These are phyloP conservation scores for Abrostola tripartita DNA, from an alignment of 2,888 invertebrate genomes.

Conservation along the genomic window DNA sequence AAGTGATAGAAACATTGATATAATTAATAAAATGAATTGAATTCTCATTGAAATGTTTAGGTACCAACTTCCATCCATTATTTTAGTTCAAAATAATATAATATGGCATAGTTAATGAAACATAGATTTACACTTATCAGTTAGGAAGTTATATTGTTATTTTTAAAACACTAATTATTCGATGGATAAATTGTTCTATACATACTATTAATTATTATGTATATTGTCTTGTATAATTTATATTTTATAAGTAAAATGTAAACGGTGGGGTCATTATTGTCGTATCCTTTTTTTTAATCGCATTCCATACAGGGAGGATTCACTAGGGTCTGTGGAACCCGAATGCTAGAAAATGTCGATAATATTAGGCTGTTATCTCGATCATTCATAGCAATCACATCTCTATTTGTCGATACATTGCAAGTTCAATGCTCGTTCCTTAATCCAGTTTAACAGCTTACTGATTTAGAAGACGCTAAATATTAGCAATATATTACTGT, in stretches of 20 bases:
- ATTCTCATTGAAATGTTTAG: slow-evolving; percentile 52
- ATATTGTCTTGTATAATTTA: slow-evolving; percentile 74
- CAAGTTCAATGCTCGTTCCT: slow-evolving; percentile 32
- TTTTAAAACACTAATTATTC: slow-evolving; percentile 73
- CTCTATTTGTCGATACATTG: slow-evolving; percentile 46
- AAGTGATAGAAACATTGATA: slow-evolving; percentile 17
- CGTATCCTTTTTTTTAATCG: slow-evolving; percentile 62
- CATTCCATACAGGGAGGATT: slow-evolving; percentile 72
- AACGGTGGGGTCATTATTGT: slow-evolving; percentile 62
- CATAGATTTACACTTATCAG: slow-evolving; percentile 74
- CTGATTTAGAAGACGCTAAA: slow-evolving; percentile 39
- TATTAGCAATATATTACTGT: slow-evolving; percentile 21
- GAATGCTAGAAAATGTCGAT: slow-evolving; percentile 43
- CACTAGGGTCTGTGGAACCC: slow-evolving; percentile 53
- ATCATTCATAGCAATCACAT: slow-evolving; percentile 32
- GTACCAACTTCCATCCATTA: slow-evolving; percentile 57
- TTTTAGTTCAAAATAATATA: slow-evolving; percentile 71
- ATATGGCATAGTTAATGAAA: slow-evolving; percentile 65
- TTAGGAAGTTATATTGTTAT: slow-evolving; percentile 72
- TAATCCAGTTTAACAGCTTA: slow-evolving; percentile 26
- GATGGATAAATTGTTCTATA: slow-evolving; percentile 72
- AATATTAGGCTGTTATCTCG: slow-evolving; percentile 34
- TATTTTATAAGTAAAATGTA: slow-evolving; percentile 75
- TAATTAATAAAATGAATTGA: slow-evolving; percentile 41
- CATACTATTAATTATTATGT: slow-evolving; percentile 69